A percentile compares a stretch with the other conserved stretches of the same genome.
Conservation (phyloP, 1,140 invertebrate genomes). For the Homalodisca vitripennis region DNA sequence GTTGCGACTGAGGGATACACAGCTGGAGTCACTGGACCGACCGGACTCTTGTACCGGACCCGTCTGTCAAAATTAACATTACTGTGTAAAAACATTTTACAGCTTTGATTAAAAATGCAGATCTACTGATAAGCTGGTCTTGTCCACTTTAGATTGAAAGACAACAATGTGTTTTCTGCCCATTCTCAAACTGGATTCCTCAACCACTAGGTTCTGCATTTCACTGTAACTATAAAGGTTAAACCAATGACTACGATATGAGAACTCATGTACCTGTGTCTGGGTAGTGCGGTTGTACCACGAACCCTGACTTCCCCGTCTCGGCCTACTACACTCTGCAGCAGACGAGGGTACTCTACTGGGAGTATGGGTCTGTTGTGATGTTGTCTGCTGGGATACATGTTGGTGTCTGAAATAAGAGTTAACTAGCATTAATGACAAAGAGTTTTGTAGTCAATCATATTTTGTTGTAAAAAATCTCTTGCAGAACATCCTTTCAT, state of each 20-base stretch:
- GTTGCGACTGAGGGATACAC: constrained; percentile 58
- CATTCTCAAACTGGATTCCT: no score
- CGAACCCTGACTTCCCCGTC: constrained; percentile 38
- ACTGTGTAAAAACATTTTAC: no score
- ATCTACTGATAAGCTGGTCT: no score
- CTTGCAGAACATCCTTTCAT: no score
- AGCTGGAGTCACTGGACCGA: constrained; percentile 55
- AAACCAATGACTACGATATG: no score
- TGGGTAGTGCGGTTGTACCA: constrained; percentile 36
- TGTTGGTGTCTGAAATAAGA: constrained; percentile 44
- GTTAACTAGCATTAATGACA: no score
- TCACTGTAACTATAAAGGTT: not conserved
- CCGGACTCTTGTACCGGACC: constrained; percentile 14
- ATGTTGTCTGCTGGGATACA: constrained; percentile 46
- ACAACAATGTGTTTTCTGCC: no score
- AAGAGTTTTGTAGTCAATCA: no score
- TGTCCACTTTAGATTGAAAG: no score
- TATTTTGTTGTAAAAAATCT: no score
- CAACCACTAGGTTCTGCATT: no score
- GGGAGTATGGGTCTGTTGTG: constrained; percentile 35
- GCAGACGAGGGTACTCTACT: constrained; percentile 2
- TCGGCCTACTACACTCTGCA: constrained; percentile 29
- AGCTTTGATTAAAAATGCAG: no score
- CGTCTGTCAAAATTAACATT: constrained; percentile 17
- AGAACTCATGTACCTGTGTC: constrained; percentile 32